Evolutionary conservation across 2,888 invertebrate species (phyloP), one percentile per base, ranked within the genome.

Genomic region (Caenorhabditis wallacei): DNA sequence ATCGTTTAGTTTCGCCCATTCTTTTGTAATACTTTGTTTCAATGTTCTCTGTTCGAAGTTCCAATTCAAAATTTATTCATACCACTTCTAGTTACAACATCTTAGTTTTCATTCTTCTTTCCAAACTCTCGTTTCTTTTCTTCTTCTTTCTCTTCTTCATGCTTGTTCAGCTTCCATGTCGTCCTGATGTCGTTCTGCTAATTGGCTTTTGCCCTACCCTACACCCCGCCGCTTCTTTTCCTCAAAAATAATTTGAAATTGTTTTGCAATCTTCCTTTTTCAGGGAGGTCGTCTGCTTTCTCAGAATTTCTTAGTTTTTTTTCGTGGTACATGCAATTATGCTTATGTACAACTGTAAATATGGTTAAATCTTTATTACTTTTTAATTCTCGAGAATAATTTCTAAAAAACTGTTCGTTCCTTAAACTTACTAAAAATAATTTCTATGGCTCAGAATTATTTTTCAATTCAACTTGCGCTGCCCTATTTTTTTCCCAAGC

Each of bases 171-270:
- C 61, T 63, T 63, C 61, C 78, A 78, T 78, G 69, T 78, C 61
- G 78, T 78, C 63, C 78, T 78, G 78, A 69, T 78, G 78, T 78
- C 69, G 78, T 78, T 78, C 78, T 69, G 69, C 78, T 78, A 69
- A 78, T 78, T 78, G 78, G 78, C 78, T 69, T 69, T 78, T 69
- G 78, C 69, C 78, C 78, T 37, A 26, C 64, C 46, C 64, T 10
- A 61, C 35, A 56, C 46, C 54, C 43, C 46, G 43, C 20, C 53
- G 51, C n/a, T 74, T 75, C 51, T 40, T 61, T 51, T 61, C 61
- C 51, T 69, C 74, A 68, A 68, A 68, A 78, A 68, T 78, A 48
- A 64, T 74, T 64, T 35, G 57, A 56, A 57, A 66, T 75, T 75
- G 57, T 75, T 75, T 64, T 66, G 16, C 74, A 64, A 64, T 74